These are phyloP conservation scores for Himantopus leucocephalus DNA, from an alignment of 2,113 vertebrate species.

Conservation along the genomic window DNA sequence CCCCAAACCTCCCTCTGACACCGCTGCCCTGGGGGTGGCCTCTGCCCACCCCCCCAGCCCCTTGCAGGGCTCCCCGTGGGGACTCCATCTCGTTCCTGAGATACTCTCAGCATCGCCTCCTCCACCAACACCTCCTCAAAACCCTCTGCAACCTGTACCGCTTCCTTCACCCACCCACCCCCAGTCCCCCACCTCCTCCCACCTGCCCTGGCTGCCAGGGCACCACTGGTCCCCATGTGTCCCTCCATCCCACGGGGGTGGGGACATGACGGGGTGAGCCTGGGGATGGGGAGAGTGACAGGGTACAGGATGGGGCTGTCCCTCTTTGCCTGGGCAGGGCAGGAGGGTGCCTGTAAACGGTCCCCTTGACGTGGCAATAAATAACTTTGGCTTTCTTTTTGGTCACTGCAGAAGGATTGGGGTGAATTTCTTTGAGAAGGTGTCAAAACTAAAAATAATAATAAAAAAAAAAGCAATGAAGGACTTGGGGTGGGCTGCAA, in stretches of 20 bases:
- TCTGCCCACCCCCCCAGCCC: neutral
- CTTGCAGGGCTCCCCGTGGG: neutral
- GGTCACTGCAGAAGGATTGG: neutral
- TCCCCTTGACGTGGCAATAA: neutral
- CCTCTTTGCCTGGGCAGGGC: neutral
- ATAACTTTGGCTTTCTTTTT: constrained; percentile 3
- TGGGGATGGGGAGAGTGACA: neutral
- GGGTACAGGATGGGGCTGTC: neutral
- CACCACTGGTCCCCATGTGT: accelerated
- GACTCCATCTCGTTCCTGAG: accelerated
- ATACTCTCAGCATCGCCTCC: neutral
- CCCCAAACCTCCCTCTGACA: neutral
- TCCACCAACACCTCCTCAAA: neutral
- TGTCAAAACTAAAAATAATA: neutral
- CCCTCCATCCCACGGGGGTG: accelerated
- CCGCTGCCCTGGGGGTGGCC: neutral
- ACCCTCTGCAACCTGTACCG: constrained; percentile 8
- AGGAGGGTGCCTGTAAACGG: neutral
- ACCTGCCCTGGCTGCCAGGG: neutral
- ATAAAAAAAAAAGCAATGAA: neutral
- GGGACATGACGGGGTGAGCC: neutral
- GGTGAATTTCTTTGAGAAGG: neutral
- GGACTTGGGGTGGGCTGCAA: neutral
- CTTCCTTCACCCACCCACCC: neutral
- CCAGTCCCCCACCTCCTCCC: neutral